Base-by-base conservation (phyloP, 2,113 vertebrate genomes). In the Paralichthys olivaceus region DNA sequence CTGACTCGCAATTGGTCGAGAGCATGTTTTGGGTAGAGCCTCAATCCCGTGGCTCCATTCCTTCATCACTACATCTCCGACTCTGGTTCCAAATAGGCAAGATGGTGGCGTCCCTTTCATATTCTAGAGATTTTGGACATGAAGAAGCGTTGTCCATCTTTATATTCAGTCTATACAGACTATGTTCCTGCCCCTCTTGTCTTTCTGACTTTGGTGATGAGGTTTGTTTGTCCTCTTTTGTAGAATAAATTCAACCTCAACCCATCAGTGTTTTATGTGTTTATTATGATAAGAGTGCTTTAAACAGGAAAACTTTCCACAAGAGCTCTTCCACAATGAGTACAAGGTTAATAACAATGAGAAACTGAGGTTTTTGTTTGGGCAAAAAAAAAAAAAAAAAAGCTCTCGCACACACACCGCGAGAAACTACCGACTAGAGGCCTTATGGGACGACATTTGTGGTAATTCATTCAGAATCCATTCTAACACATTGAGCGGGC, bases 391-490 rank as follows among this genome's bases (percentile, higher is more conserved):
- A 75, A 37, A 55, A 68, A 22, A 32, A 53, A 32, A 25, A 59
- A 72, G 22, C 29, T 17, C 5, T 40, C 43, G 47, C 57, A 63
- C 19, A 49, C 45, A 65, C 72, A 72, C 63, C 47, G 40, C 15
- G 8, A 72, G 74, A 69, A 84, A 66, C 67, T 60, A 69, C 78
- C 69, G 71, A 72, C 70, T 47, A 62, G 49, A 63, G 82, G 78
- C 73, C 83, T 89, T 88, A 90, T 92, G 89, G 88, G 84, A 90
- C 69, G 6, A 81, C 84, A 90, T 92, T 90, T 91, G 87, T 86
- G 84, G 89, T 90, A 89, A 90, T 92, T 93, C 89, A 88, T 91
- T 89, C 90, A 85, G 75, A 87, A 88, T 84, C 81, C 87, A 92
- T 92, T 91, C 84, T 72, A 88, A 87, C 68, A 20, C 79, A 80